Evolutionary conservation across 2,113 vertebrate genomes (phyloP).

Genomic region (Craseonycteris thonglongyai): DNA sequence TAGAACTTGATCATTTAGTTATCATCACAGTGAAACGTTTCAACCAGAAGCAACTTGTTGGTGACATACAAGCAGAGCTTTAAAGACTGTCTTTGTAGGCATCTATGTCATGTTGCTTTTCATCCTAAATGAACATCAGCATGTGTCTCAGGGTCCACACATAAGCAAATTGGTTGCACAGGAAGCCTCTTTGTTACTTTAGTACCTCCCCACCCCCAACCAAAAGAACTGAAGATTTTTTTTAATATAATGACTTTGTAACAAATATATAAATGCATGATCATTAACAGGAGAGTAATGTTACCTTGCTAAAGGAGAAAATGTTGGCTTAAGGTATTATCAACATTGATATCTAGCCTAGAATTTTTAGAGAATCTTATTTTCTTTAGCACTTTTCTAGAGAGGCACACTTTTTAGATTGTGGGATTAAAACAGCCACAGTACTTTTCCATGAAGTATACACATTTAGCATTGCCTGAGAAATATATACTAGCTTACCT

Average conservation of each 20-base stretch:
- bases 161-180: neutral
- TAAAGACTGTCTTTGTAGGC: neutral
- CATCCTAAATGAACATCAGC: neutral
- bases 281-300: neutral
- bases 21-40: neutral
- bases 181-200: neutral
- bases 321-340: neutral
- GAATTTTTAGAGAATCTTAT: neutral
- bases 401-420: neutral
- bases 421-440: neutral
- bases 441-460: neutral
- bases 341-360: neutral
- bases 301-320: constrained; percentile 8
- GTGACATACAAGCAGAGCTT: neutral
- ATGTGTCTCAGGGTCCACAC: neutral
- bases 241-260: neutral
- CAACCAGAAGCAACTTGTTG: neutral
- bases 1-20: neutral
- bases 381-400: neutral
- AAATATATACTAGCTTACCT: neutral
- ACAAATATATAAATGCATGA: neutral
- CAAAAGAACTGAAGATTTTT: neutral
- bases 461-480: neutral
- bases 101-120: neutral
- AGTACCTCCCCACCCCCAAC: accelerated